Evolutionary conservation across 1,140 invertebrate genomes (phyloP), one percentile per base, ranked within the genome.

Genomic region (Drosophila takahashii): DNA sequence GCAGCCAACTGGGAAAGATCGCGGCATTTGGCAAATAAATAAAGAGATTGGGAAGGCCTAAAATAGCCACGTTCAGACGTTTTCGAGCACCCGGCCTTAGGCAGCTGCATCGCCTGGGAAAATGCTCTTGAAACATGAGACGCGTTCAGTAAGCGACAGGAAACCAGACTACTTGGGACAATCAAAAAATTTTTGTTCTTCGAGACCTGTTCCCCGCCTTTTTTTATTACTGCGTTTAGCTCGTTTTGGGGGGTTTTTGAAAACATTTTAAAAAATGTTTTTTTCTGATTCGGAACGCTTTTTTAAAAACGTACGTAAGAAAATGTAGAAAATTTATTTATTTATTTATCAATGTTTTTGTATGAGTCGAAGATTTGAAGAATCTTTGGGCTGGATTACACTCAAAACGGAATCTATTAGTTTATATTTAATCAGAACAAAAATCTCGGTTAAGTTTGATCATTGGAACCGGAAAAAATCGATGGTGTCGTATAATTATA

Each of bases 101-200:
- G 69, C 79, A 81, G 79, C 79, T 81, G 79, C 70, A 52, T 71
- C 37, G 37, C 36, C 15, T 59, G 44, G 60, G 57, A 77, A 79
- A 80, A 81, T 67, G 60, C 57, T 57, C 50, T 62, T 81, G 79
- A 78, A 81, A 81, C 77, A 64, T 69, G 79, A 81, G 69, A 62
- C 48, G 60, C 34, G 29, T 57, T 29, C 13, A 29, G 36, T 22
- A 13, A 39, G 62, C 5, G 26, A 32, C 54, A 73, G 67, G 67
- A 79, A 79, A 58, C 52, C 56, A 47, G 41, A 44, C 16, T 15
- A 26, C 32, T 36, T 27, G 22, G 59, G 39, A 37, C 39, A 32
- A 29, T 39, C 15, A 47, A 72, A 51, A 39, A 32, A 29, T 29
- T 51, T 34, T n/a, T 45, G 13, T 36, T 59, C 10, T 37, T 10